phyloP scores from a whole-genome alignment of 2,888 invertebrate species.

The Coelopa pilipes region DNA sequence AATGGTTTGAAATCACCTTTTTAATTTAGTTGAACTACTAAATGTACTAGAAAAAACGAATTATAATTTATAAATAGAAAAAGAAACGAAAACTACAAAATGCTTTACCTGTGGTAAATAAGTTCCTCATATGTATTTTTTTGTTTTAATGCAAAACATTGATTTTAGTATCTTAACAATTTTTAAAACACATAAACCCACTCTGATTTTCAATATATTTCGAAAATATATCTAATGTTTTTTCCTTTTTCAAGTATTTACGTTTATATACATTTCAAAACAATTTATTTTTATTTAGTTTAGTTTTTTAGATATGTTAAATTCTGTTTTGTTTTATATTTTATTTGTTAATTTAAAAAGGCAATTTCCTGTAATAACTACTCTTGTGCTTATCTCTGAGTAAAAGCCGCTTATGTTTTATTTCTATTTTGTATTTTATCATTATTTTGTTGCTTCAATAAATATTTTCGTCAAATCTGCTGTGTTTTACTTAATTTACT shows the following conservation, averaged over 20 bases:
- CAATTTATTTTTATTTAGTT: slow-evolving; percentile 18
- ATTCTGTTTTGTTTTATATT: not conserved
- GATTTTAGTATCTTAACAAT: not conserved
- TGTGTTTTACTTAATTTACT: slow-evolving; percentile 7
- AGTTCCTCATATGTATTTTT: slow-evolving; percentile 59
- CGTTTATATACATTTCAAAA: slow-evolving; percentile 15
- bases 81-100: slow-evolving; percentile 45
- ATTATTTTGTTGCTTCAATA: slow-evolving; percentile 30
- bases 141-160: slow-evolving; percentile 27
- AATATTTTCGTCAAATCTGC: slow-evolving; percentile 8
- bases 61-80: no score
- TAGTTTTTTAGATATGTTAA: not conserved
- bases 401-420: slow-evolving; percentile 17
- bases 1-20: no score
- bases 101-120: slow-evolving; percentile 63
- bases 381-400: not conserved
- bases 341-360: slow-evolving; percentile 5
- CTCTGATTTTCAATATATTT: no score
- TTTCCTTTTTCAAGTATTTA: not conserved
- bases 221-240: no score
- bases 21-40: no score
- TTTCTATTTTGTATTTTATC: slow-evolving; percentile 19
- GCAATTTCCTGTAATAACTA: not conserved
- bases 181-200: no score
- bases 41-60: no score